Base-by-base conservation (phyloP, 2,797 vertebrate species). In the Potorous gilbertii region DNA sequence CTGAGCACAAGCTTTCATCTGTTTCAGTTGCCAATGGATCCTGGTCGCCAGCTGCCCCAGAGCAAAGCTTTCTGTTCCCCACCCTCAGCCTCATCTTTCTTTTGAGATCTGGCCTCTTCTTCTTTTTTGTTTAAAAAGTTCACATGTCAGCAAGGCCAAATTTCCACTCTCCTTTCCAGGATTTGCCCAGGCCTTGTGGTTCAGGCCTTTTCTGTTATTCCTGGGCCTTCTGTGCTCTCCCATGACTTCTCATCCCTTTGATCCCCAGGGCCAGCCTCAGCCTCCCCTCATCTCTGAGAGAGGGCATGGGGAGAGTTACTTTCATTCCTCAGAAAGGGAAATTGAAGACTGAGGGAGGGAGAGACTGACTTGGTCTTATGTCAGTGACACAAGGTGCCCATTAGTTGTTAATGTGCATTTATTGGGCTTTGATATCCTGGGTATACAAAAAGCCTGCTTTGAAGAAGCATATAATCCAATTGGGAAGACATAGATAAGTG, bases 101-200 rank as follows among this genome's bases (percentile, higher is more conserved):
- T 91, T 93, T 50, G 94, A 96, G 92, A 92, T 93, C 96, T 97
- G 97, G 97, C 95, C 74, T 97, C 96, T 89, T 89, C 12, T 2
- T 74, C 55, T 91, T 50, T 55, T 31, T 66, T 54, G 55, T 98
- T 96, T 93, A 81, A 21, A 94, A 81, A 95, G 95, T 97, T 97
- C 96, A 91, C 94, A 95, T 95, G 97, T 97, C 97, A 96, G 74
- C 50, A 90, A 87, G 11, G 92, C 89, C 10, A 91, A 24, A 55
- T 93, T 74, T 46, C 46, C 55, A 16, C 28, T 34, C 54, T 56
- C 74, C 89, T 66, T 66, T 62, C n/a, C 55, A 50, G 46, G 6
- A 90, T 81, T 56, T 62, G 4, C 24, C 56, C 87, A 3, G 9
- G 0, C n/a, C 46, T 24, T 21, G 66, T 54, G 29, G 11, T 3